phyloP scores from a whole-genome alignment of 2,888 invertebrate genomes.

The Heteromurus nitidus region DNA sequence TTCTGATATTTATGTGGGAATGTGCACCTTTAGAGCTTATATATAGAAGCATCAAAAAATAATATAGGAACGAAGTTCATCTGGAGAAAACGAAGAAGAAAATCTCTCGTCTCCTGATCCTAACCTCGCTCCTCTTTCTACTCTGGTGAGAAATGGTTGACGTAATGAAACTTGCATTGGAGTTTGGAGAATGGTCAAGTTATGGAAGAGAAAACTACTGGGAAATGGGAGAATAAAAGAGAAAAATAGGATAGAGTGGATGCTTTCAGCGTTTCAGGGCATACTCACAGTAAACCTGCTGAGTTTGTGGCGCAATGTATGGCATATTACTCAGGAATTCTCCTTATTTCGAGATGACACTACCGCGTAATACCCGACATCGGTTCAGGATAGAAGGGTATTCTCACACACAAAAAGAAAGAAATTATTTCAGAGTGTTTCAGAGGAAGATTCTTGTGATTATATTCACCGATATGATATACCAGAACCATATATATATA shows the following conservation, averaged over 20 bases:
- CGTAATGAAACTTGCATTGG: constrained; percentile 55
- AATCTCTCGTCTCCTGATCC: constrained; percentile 56
- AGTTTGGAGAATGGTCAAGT: constrained; percentile 50
- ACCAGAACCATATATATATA: neutral
- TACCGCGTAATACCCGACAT: too few species aligned
- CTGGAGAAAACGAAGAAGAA: constrained; percentile 9
- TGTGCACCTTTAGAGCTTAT: neutral
- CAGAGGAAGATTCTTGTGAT: neutral
- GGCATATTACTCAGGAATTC: too few species aligned
- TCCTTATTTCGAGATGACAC: too few species aligned
- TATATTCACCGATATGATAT: neutral
- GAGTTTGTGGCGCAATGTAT: too few species aligned
- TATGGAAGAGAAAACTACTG: constrained; percentile 42
- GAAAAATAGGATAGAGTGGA: too few species aligned
- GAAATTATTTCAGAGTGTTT: too few species aligned
- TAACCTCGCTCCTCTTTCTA: constrained; percentile 20
- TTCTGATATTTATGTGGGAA: neutral
- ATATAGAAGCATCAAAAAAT: neutral
- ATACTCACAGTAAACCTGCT: too few species aligned
- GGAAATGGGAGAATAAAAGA: constrained; percentile 8
- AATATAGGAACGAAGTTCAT: constrained; percentile 31
- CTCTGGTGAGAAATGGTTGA: constrained; percentile 47
- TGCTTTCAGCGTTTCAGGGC: too few species aligned
- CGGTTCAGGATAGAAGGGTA: too few species aligned
- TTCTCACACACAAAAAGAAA: too few species aligned